Evolutionary conservation across 2,797 vertebrate genomes (phyloP), one percentile per base, ranked within the genome.

Genomic region (Sitta carolinensis): DNA sequence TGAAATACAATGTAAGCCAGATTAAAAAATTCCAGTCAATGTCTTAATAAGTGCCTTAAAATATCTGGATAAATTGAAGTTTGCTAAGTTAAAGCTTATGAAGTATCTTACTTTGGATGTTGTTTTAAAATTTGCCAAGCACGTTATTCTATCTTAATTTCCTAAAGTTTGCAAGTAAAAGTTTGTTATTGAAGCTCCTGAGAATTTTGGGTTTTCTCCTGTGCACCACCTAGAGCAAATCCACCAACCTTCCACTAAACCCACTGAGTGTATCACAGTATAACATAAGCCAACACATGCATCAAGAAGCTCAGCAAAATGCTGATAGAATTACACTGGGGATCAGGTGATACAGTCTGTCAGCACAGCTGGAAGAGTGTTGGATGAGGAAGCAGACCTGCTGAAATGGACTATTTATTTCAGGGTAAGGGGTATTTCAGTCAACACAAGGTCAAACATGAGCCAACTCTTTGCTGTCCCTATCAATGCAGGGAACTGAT

Each of bases 181-280:
- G 11, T 86, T 77, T 34, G 11, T 12, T 62, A 16, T 10, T 30
- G 25, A 54, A 69, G 6, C 11, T 54, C 16, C 20, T 26, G 14
- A 47, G 30, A 62, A 54, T 26, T 77, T 52, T 38, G 11, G 1
- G 11, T 69, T 77, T 54, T 40, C 30, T 47, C 7, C 29, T 1
- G 0, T 47, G 16, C 16, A 47, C 11, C 47, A 54, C 9, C 34
- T 20, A 47, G 47, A 29, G 16, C 0, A 0, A 85, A 77, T 54
- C 20, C 34, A 77, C 40, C 6, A 47, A 26, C 20, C 6, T 42
- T 54, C 8, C 16, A 25, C 30, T 69, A 40, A 48, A 34, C 7
- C 21, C 3, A 2, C 16, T 25, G 63, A 47, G 17, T 0, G 0
- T 40, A 34, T 30, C 5, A 3, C 48, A 16, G 7, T 16, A 26